Base-by-base conservation (phyloP, 2,113 vertebrate species). In the Anhinga rufa region DNA sequence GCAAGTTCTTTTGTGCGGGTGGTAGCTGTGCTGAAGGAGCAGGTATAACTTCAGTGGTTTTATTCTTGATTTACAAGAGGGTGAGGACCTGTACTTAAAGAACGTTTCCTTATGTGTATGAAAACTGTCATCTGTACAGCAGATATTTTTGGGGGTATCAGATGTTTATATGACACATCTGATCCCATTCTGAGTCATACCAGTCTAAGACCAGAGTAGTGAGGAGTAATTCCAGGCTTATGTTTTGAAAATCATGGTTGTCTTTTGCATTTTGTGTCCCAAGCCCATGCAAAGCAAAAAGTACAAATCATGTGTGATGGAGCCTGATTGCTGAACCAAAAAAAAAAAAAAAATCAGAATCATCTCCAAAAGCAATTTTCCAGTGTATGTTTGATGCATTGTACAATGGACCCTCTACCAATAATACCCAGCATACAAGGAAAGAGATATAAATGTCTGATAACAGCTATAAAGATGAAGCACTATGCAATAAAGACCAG, bases 381-480 rank as follows among this genome's bases (percentile, higher is more conserved):
- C 61, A 58, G 69, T 92, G 20, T 75, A 34, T 48, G 8, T 95
- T 92, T 89, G 80, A 88, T 82, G n/a, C 77, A 46, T 14, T 82
- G 72, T 75, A 71, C 76, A 78, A 36, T 28, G 48, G 68, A 82
- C 28, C 9, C 28, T 84, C 66, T 79, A 49, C 69, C 74, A 92
- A 31, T 86, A 92, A 77, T 70, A 93, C 16, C 71, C 34, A 77
- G 58, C 42, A 78, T 64, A 78, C 4, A 9, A 84, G 16, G 40
- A 68, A 82, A 91, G 31, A 82, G 65, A 70, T 87, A 86, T 61
- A 89, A 91, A 87, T 66, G 49, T 92, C 92, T 94, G 77, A 69
- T 87, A 97, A 91, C 52, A 69, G 52, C 66, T 76, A 86, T 87
- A 92, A 93, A 93, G 65, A 91, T 94, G 90, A 96, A 94, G 70